Evolutionary conservation across 2,888 invertebrate species (phyloP).

Genomic region (Meta bourneti): DNA sequence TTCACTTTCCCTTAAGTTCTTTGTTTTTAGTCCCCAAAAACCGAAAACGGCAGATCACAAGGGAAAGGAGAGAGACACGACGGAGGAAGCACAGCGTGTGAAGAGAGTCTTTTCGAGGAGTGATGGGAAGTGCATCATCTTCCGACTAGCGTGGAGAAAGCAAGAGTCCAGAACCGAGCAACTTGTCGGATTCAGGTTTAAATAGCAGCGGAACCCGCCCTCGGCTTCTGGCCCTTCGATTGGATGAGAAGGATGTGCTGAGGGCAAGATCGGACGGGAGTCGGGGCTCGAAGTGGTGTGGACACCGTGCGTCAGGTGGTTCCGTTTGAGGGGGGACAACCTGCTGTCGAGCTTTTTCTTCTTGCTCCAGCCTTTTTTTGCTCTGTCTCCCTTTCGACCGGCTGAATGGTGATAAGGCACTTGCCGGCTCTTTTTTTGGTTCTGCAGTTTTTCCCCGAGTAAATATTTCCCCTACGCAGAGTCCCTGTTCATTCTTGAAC

Average conservation of each 20-base stretch:
- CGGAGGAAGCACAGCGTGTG: no score
- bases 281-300: slow-evolving; percentile 19
- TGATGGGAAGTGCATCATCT: slow-evolving; percentile 39
- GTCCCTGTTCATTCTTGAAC: background rate
- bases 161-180: slow-evolving; percentile 47
- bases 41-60: no score
- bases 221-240: slow-evolving; percentile 51
- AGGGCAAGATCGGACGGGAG: slow-evolving; percentile 16
- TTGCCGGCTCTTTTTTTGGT: background rate
- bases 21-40: no score
- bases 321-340: slow-evolving; percentile 53
- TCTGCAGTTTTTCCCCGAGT: background rate
- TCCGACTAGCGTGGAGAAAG: slow-evolving; percentile 28
- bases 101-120: slow-evolving; percentile 3
- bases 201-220: slow-evolving; percentile 69
- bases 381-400: slow-evolving; percentile 22
- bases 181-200: slow-evolving; percentile 66
- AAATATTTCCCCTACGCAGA: background rate
- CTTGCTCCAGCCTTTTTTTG: slow-evolving; percentile 13
- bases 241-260: slow-evolving; percentile 33
- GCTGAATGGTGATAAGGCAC: slow-evolving; percentile 32
- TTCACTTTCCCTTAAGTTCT: no score
- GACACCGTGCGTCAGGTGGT: slow-evolving; percentile 31
- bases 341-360: slow-evolving; percentile 41
- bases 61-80: no score